Evolutionary conservation across 2,113 vertebrate species (phyloP).

Genomic region (Dinomys branickii): DNA sequence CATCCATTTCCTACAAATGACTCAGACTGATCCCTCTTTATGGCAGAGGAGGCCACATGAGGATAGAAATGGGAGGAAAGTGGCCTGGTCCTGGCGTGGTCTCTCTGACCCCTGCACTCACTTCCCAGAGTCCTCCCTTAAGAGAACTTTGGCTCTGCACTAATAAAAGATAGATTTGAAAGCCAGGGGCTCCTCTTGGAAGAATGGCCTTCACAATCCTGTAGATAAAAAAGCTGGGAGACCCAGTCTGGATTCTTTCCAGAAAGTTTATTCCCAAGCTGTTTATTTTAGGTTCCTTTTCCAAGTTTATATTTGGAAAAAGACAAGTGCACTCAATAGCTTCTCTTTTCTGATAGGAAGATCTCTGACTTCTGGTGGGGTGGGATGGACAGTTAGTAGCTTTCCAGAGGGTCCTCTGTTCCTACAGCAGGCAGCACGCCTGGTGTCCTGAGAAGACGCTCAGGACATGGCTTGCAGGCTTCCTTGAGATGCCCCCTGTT

Average conservation of each 20-base stretch:
- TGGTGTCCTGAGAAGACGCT: fast-evolving
- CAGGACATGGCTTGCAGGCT: fast-evolving
- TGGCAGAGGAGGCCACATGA: background rate
- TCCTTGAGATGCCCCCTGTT: background rate
- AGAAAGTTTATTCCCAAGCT: conserved; percentile 74
- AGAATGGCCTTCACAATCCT: conserved; percentile 30
- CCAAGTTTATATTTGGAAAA: conserved; percentile 74
- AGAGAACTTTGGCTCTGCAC: background rate
- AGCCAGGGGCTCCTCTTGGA: background rate
- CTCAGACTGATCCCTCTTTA: background rate
- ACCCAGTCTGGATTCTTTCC: conserved; percentile 67
- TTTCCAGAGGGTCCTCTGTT: background rate
- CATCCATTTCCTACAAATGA: background rate
- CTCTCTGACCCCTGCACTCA: background rate
- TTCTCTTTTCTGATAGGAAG: conserved; percentile 48
- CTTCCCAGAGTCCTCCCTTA: background rate
- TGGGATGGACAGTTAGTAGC: background rate
- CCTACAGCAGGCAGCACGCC: fast-evolving
- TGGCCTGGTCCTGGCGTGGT: background rate
- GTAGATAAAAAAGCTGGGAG: conserved; percentile 72
- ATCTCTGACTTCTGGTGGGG: background rate
- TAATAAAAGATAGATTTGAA: background rate
- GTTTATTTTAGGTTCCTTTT: conserved; percentile 74
- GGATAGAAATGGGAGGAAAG: background rate
- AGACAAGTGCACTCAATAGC: background rate